Evolutionary conservation across 1,140 invertebrate species (phyloP).

Genomic region (Macrotrachela quadricornifera): DNA sequence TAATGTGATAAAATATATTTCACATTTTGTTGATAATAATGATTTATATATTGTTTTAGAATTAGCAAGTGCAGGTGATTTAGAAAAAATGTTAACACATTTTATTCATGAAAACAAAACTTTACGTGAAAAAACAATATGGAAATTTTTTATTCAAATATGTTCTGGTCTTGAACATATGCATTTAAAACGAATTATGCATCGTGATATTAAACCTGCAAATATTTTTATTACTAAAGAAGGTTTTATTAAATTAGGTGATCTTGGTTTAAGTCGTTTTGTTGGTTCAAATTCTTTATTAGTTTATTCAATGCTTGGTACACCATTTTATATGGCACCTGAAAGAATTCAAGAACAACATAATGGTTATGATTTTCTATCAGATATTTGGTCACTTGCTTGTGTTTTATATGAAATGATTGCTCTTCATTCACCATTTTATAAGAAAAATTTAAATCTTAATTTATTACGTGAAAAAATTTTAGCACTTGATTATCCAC

Average conservation of each 20-base stretch:
- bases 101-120: constrained; percentile 41
- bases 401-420: constrained; percentile 57
- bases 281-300: constrained; percentile 41
- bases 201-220: constrained; percentile 55
- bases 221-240: constrained; percentile 53
- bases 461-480: constrained; percentile 45
- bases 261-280: constrained; percentile 49
- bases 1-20: constrained; percentile 51
- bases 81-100: constrained; percentile 17
- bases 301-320: constrained; percentile 46
- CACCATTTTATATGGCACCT: constrained; percentile 63
- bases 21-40: constrained; percentile 48
- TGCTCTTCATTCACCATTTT: constrained; percentile 46
- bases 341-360: constrained; percentile 54
- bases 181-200: constrained; percentile 46
- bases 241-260: constrained; percentile 51
- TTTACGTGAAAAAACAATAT: constrained; percentile 50
- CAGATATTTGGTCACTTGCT: constrained; percentile 57
- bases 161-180: constrained; percentile 44
- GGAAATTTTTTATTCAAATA: constrained; percentile 57
- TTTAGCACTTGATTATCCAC: constrained; percentile 44
- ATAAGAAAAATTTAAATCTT: constrained; percentile 44
- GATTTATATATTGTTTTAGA: constrained; percentile 48
- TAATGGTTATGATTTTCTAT: constrained; percentile 51
- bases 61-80: constrained; percentile 6